Conservation (phyloP, 2,113 vertebrate species). For the Lonchura striata region DNA sequence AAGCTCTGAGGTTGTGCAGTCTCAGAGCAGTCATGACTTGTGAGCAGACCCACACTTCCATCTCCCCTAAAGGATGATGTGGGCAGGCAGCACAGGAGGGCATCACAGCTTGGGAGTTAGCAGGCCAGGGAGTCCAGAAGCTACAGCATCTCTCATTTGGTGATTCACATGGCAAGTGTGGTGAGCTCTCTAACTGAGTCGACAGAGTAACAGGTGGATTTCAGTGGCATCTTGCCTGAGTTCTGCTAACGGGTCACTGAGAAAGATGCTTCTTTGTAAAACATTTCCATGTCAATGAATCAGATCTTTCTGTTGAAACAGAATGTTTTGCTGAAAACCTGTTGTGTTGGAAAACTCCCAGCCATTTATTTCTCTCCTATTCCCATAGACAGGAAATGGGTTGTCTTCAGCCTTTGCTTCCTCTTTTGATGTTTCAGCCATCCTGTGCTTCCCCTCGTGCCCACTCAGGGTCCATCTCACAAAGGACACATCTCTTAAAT, state of each 20-base stretch:
- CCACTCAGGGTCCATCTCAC: not conserved
- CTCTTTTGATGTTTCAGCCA: not conserved
- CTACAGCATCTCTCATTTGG: not conserved
- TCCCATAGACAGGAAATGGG: not conserved
- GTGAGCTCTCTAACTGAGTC: not conserved
- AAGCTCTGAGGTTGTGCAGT: not conserved
- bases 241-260: constrained; percentile 6
- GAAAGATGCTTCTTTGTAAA: constrained; percentile 58
- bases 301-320: constrained; percentile 33
- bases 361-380: not conserved
- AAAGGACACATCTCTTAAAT: not conserved
- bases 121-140: not conserved
- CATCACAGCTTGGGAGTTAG: not conserved
- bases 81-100: not conserved
- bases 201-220: constrained; percentile 22
- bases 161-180: not conserved
- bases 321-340: constrained; percentile 58
- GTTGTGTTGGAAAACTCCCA: constrained; percentile 56
- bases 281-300: constrained; percentile 59
- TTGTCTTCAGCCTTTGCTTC: not conserved
- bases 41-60: not conserved
- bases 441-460: not conserved
- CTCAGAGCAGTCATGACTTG: not conserved
- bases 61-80: not conserved
- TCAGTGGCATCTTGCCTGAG: not conserved